phyloP scores from a whole-genome alignment of 2,797 vertebrate species.

The Sciaenops ocellatus region DNA sequence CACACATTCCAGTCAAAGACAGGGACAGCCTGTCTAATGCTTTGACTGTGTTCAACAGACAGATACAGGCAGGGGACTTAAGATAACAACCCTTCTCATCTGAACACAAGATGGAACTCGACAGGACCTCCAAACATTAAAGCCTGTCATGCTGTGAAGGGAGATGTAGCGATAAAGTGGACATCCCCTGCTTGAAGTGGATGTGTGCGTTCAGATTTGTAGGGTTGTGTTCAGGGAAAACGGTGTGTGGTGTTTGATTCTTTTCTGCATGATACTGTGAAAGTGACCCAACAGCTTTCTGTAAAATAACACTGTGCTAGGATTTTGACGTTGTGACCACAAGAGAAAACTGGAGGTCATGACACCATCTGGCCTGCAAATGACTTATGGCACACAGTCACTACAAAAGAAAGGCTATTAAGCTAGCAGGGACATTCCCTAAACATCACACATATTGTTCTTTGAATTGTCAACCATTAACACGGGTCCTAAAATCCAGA shows the following conservation, averaged over 20 bases:
- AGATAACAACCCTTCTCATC: constrained; percentile 35
- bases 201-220: constrained; percentile 34
- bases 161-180: constrained; percentile 44
- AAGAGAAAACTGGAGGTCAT: too few species aligned
- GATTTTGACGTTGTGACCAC: not conserved
- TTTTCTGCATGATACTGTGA: constrained; percentile 8
- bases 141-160: constrained; percentile 31
- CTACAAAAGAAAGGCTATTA: not conserved
- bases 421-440: not conserved
- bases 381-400: not conserved
- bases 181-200: constrained; percentile 35
- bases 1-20: constrained; percentile 32
- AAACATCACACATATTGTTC: not conserved
- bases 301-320: not conserved
- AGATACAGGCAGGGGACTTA: constrained; percentile 32
- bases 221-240: constrained; percentile 20
- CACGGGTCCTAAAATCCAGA: not conserved
- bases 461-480: not conserved
- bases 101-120: constrained; percentile 51
- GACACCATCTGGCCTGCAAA: not conserved
- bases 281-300: constrained; percentile 21
- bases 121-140: constrained; percentile 49
- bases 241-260: not conserved
- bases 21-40: constrained; percentile 31
- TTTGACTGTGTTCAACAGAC: constrained; percentile 30